These are phyloP conservation scores for Trichomycterus rosablanca DNA, from an alignment of 2,113 vertebrate species.

Conservation along the genomic window DNA sequence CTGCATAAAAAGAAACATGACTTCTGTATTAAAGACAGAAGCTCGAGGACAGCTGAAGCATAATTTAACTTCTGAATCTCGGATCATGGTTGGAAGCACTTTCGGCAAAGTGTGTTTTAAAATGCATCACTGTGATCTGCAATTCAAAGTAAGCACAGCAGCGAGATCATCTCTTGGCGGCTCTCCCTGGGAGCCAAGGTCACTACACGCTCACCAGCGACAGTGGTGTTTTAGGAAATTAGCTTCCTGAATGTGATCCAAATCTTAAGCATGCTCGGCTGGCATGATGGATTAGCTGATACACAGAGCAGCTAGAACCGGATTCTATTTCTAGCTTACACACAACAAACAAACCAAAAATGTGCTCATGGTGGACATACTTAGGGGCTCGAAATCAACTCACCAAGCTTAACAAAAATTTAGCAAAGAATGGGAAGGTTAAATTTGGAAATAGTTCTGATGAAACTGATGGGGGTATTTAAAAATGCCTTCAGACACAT, in stretches of 20 bases:
- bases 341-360: no score
- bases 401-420: no score
- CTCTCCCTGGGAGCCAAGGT: constrained; percentile 27
- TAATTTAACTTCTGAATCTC: constrained; percentile 30
- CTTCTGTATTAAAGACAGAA: not conserved
- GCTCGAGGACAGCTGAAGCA: constrained; percentile 13
- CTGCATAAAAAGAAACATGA: not conserved
- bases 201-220: constrained; percentile 14
- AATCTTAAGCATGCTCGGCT: constrained; percentile 30
- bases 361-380: no score
- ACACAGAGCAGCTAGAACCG: not conserved
- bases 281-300: not conserved
- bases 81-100: constrained; percentile 21
- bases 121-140: constrained; percentile 49
- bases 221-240: constrained; percentile 34
- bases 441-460: constrained; percentile 7
- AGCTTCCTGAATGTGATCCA: constrained; percentile 35
- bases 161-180: constrained; percentile 37
- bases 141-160: constrained; percentile 38
- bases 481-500: no score
- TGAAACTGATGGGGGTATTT: not conserved
- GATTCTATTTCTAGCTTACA: no score
- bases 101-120: constrained; percentile 31
- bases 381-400: not conserved
- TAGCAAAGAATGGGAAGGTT: not conserved